A percentile compares a stretch with the other conserved stretches of the same genome.
These are phyloP conservation scores for Drepanosiphum platanoidis DNA, from an alignment of 2,888 invertebrate species.

Conservation along the genomic window DNA sequence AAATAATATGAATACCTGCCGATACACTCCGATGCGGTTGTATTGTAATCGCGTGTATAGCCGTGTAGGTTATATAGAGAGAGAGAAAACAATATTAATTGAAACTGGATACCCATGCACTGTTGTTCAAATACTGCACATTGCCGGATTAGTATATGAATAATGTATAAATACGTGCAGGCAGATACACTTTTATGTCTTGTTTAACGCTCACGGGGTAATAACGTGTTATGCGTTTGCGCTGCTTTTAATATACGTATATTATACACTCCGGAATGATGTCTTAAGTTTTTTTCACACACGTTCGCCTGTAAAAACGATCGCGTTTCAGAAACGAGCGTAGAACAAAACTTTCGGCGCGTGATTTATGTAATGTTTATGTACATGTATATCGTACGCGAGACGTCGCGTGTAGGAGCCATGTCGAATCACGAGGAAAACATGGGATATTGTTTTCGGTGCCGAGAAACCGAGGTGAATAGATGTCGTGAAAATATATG, in stretches of 20 bases:
- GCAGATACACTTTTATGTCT: background rate
- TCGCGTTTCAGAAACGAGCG: background rate
- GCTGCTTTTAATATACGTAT: background rate
- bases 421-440: too few species aligned
- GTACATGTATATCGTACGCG: too few species aligned
- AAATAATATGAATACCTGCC: background rate
- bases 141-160: background rate
- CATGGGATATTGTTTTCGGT: too few species aligned
- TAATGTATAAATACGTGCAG: background rate
- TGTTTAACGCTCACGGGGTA: background rate
- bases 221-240: background rate
- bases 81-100: background rate
- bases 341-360: background rate
- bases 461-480: too few species aligned
- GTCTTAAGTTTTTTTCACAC: background rate
- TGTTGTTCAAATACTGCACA: too few species aligned
- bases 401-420: too few species aligned
- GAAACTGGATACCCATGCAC: background rate
- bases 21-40: background rate
- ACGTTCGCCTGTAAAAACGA: too few species aligned
- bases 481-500: too few species aligned
- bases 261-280: background rate
- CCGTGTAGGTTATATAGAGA: background rate
- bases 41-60: background rate
- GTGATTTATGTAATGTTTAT: too few species aligned